Conservation (phyloP, 1,140 invertebrate species). For the Chymomyza costata region DNA sequence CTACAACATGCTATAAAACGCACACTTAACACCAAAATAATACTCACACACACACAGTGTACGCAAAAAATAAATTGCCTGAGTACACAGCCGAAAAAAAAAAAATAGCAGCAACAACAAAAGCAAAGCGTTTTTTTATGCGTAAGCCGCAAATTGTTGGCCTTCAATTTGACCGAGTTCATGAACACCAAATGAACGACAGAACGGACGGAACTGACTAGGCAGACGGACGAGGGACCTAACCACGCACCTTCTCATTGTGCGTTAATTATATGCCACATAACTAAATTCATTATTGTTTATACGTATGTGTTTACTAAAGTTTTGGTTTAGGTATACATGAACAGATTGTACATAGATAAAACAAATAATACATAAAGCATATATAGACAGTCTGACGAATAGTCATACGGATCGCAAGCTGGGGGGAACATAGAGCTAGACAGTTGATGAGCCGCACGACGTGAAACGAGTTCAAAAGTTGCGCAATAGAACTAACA, state of each 20-base stretch:
- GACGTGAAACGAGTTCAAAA: slow-evolving; percentile 27
- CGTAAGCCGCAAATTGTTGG: slow-evolving; percentile 68
- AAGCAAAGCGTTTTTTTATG: slow-evolving; percentile 51
- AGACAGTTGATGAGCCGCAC: too few relatives aligned
- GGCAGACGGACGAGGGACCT: slow-evolving; percentile 5
- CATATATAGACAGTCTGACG: too few relatives aligned
- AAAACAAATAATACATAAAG: slow-evolving; percentile 35
- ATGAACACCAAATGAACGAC: slow-evolving; percentile 46
- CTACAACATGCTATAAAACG: slow-evolving; percentile 5
- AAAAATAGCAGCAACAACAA: slow-evolving; percentile 22
- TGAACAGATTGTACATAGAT: too few relatives aligned
- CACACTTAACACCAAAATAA: slow-evolving; percentile 35
- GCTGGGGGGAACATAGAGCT: too few relatives aligned
- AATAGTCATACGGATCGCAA: too few relatives aligned
- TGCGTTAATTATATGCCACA: slow-evolving; percentile 63
- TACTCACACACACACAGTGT: slow-evolving; percentile 41
- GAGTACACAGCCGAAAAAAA: slow-evolving; percentile 44
- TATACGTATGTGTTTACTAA: too few relatives aligned
- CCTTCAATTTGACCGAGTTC: slow-evolving; percentile 70
- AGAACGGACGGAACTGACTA: slow-evolving; percentile 8
- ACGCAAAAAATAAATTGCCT: slow-evolving; percentile 60
- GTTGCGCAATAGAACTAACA: slow-evolving; percentile 46
- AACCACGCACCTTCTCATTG: slow-evolving; percentile 69
- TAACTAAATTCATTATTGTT: too few relatives aligned
- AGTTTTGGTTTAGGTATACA: too few relatives aligned